phyloP scores from a whole-genome alignment of 2,888 invertebrate genomes.

The Spodoptera exigua region DNA sequence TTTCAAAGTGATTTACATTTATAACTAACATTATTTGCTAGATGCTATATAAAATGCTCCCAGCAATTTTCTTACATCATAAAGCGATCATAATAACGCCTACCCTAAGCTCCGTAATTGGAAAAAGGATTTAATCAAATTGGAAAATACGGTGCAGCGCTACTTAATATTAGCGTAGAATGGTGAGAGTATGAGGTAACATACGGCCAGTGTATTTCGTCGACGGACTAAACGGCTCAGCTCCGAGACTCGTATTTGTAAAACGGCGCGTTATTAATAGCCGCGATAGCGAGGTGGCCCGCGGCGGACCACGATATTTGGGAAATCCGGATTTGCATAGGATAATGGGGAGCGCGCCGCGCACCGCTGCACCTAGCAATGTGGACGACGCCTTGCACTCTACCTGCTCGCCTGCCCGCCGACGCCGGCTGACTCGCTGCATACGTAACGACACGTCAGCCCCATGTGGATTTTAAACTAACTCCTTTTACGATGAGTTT shows the following conservation, averaged over 20 bases:
- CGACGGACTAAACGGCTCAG: constrained; percentile 80
- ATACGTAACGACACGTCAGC: constrained; percentile 58
- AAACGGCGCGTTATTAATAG: constrained; percentile 85
- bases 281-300: constrained; percentile 84
- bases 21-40: constrained; percentile 12
- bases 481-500: constrained; percentile 40
- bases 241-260: constrained; percentile 80
- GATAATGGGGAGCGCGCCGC: constrained; percentile 78
- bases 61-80: constrained; percentile 30
- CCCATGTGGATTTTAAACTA: constrained; percentile 45
- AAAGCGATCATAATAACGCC: constrained; percentile 61
- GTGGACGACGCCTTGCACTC: constrained; percentile 64
- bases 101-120: constrained; percentile 60
- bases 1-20: constrained; percentile 13
- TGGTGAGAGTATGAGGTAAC: constrained; percentile 71
- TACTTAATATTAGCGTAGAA: constrained; percentile 65
- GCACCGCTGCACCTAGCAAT: constrained; percentile 69
- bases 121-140: constrained; percentile 70
- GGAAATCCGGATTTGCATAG: constrained; percentile 88
- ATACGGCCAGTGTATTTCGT: constrained; percentile 80
- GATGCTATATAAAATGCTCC: constrained; percentile 13
- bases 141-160: constrained; percentile 63
- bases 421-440: constrained; percentile 55
- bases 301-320: constrained; percentile 85
- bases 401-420: constrained; percentile 48